These are phyloP conservation scores for Peromyscus maniculatus DNA, from an alignment of 2,113 vertebrate species.

Conservation along the genomic window DNA sequence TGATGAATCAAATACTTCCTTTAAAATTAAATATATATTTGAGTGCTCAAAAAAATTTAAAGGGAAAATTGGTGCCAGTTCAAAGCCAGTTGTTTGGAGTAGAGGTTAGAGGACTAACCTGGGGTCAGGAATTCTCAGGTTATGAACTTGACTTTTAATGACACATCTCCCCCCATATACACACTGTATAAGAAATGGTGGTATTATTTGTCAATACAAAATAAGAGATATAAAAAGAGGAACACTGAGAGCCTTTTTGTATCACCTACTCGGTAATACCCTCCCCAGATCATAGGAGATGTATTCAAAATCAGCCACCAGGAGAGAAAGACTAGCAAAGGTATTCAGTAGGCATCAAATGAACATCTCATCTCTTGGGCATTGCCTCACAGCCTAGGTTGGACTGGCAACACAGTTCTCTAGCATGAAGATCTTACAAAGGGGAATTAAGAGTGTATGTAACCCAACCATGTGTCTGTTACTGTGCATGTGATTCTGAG, in stretches of 20 bases:
- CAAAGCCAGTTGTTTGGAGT: neutral
- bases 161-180: neutral
- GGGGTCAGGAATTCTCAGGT: neutral
- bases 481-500: neutral
- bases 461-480: neutral
- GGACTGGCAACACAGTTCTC: neutral
- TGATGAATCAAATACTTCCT: conserved; percentile 3
- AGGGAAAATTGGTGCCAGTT: conserved; percentile 11
- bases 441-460: neutral
- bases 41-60: neutral
- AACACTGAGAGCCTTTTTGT: neutral
- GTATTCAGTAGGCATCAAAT: neutral
- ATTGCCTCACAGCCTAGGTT: neutral
- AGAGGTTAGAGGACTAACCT: neutral
- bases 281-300: neutral
- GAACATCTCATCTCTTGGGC: conserved; percentile 6
- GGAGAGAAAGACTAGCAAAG: neutral
- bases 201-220: neutral
- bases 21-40: conserved; percentile 13
- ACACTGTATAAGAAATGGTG: neutral
- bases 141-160: conserved; percentile 18
- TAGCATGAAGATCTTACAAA: neutral
- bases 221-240: neutral
- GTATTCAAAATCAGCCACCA: neutral
- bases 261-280: conserved; percentile 18